Evolutionary conservation across 2,888 invertebrate genomes (phyloP).

Genomic region (Eupithecia centaureata): DNA sequence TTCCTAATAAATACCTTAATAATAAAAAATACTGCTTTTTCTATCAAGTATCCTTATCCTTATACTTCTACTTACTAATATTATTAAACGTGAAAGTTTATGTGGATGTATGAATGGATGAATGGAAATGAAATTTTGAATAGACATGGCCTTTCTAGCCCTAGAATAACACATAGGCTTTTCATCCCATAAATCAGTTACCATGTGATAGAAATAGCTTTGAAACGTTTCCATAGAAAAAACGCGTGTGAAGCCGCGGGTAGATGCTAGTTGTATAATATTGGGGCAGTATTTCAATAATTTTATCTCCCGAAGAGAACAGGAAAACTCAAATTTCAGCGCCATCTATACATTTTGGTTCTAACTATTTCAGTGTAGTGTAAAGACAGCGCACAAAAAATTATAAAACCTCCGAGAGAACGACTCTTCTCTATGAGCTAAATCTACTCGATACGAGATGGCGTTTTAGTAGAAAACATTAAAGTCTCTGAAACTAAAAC

Average conservation of each 20-base stretch:
- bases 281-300: no score
- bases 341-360: not conserved
- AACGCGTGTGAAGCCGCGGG: no score
- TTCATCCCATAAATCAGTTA: no score
- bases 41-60: not conserved
- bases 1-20: not conserved
- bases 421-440: not conserved
- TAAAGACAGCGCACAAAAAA: not conserved
- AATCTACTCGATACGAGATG: constrained; percentile 47
- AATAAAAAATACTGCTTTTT: not conserved
- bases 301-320: not conserved
- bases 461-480: constrained; percentile 19
- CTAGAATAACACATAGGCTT: no score
- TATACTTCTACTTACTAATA: no score
- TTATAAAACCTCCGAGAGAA: not conserved
- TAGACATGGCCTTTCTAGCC: no score
- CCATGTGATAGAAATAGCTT: no score
- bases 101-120: no score
- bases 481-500: not conserved
- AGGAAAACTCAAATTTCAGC: not conserved
- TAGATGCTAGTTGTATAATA: no score
- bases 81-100: no score
- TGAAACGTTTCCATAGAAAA: no score
- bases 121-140: no score
- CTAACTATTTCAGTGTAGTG: not conserved